Evolutionary conservation across 2,113 vertebrate species (phyloP).

Genomic region (Porphyrio hochstetteri): DNA sequence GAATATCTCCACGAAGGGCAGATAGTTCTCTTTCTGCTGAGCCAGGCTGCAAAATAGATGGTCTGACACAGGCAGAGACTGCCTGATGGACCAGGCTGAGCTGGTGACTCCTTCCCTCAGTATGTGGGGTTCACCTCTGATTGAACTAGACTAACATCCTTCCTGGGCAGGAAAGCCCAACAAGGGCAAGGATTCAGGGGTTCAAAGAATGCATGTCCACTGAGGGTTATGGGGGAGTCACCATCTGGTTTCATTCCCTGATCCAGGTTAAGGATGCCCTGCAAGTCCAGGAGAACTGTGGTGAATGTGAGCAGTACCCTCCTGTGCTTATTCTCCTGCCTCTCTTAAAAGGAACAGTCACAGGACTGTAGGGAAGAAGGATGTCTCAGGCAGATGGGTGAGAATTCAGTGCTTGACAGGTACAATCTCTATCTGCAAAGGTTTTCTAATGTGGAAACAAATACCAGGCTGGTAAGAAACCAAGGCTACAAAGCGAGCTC

Average conservation of each 20-base stretch:
- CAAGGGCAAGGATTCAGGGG: background rate
- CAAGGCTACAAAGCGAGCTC: background rate
- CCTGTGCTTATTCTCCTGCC: background rate
- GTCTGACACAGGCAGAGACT: background rate
- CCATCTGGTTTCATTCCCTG: background rate
- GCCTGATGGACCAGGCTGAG: background rate
- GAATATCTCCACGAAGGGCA: background rate
- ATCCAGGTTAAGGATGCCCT: background rate
- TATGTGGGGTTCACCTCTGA: background rate
- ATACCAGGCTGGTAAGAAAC: background rate
- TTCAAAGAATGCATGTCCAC: rapidly evolving
- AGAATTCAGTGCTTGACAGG: background rate
- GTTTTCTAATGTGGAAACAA: background rate
- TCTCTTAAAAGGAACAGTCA: background rate
- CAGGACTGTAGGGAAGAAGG: rapidly evolving
- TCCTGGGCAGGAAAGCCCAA: background rate
- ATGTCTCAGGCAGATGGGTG: background rate
- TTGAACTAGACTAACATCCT: background rate
- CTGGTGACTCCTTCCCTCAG: background rate
- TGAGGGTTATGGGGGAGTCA: background rate
- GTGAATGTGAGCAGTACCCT: background rate
- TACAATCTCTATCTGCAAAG: background rate
- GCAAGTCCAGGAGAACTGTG: background rate
- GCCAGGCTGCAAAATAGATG: background rate
- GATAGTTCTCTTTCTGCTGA: background rate